Conservation (phyloP, 2,113 vertebrate genomes). For the Mastomys natalensis region DNA sequence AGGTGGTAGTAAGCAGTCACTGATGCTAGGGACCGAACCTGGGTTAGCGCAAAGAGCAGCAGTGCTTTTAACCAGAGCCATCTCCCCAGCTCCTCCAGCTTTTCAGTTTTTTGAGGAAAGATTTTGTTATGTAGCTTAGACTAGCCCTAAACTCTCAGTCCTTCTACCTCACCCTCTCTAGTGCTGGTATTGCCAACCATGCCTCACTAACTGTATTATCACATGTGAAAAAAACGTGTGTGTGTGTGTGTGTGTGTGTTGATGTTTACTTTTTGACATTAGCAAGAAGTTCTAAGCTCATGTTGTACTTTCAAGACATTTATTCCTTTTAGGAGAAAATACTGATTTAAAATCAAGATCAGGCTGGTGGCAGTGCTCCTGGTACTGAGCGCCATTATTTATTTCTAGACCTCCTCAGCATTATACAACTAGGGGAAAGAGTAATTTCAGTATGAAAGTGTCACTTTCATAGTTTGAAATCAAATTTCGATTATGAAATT, state of each 20-base stretch:
- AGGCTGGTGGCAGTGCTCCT: background rate
- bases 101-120: background rate
- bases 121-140: background rate
- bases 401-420: background rate
- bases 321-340: conserved; percentile 1
- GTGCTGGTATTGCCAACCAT: background rate
- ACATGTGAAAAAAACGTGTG: background rate
- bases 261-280: background rate
- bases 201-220: background rate
- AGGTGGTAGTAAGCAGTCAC: background rate
- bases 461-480: background rate
- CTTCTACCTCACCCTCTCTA: background rate
- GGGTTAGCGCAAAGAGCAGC: background rate
- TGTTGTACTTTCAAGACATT: background rate
- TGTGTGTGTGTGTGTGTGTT: background rate
- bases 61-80: background rate
- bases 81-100: background rate
- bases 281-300: background rate
- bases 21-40: background rate
- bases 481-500: conserved; percentile 6
- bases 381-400: background rate
- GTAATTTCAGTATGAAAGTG: conserved; percentile 18
- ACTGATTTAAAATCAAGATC: background rate
- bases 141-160: background rate
- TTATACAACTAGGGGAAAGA: background rate